Conservation (phyloP, 2,113 vertebrate species). For the Ciconia maguari region DNA sequence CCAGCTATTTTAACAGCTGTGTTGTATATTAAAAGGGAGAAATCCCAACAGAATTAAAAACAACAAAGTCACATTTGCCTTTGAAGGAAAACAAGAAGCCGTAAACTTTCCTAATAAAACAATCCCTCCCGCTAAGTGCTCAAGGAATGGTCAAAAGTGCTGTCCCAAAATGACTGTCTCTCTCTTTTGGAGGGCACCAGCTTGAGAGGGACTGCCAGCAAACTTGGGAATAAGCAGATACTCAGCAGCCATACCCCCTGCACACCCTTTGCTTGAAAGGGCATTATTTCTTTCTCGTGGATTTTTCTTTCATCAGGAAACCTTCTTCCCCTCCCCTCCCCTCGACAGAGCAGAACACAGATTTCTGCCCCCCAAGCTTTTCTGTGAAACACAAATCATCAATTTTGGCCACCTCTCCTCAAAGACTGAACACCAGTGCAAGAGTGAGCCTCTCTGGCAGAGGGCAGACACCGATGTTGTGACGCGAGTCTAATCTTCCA, state of each 20-base stretch:
- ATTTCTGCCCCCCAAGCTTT: not conserved
- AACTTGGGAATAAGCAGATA: not conserved
- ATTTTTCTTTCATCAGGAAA: not conserved
- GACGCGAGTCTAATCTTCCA: not conserved
- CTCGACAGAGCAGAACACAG: not conserved
- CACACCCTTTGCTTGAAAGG: not conserved
- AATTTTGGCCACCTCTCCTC: not conserved
- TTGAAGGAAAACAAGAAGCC: constrained; percentile 60
- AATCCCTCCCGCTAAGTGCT: constrained; percentile 7
- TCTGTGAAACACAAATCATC: not conserved
- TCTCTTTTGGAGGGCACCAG: not conserved
- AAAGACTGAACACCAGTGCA: not conserved
- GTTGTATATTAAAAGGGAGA: constrained; percentile 59
- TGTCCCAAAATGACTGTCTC: not conserved
- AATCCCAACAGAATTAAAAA: constrained; percentile 68
- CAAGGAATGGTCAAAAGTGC: not conserved
- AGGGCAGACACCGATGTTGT: not conserved
- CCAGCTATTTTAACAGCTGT: constrained; percentile 74
- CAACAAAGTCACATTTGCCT: constrained; percentile 71
- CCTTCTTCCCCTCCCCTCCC: not conserved
- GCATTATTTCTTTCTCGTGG: not conserved
- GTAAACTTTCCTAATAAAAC: constrained; percentile 53
- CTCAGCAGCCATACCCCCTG: not conserved
- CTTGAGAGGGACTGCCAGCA: not conserved
- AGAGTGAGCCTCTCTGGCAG: not conserved